Percentiles rank a stretch among this genome's conserved stretches.
Evolutionary conservation across 2,888 invertebrate species (phyloP).

Genomic region (Leptarthrus brevirostris): DNA sequence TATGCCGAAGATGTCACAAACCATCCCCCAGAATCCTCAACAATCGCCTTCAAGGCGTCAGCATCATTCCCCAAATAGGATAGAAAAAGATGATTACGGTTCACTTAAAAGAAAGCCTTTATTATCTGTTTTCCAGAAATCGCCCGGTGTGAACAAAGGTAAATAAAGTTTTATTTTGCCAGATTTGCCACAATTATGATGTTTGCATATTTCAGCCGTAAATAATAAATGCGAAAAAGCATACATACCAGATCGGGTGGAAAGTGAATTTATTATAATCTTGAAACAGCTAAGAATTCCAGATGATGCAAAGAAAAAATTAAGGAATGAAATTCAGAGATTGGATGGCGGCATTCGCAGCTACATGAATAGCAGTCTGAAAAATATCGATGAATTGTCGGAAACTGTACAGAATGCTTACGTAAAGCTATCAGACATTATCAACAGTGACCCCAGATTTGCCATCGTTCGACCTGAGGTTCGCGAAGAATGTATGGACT

Average conservation of each 20-base stretch:
- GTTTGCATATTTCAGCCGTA: conserved; percentile 3
- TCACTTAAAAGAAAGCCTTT: conserved; percentile 62
- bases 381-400: conserved; percentile 83
- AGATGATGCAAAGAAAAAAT: conserved; percentile 64
- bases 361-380: conserved; percentile 60
- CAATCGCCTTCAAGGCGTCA: conserved; percentile 36
- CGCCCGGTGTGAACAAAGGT: conserved; percentile 55
- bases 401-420: conserved; percentile 93
- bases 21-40: conserved; percentile 17
- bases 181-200: no score
- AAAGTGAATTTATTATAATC: conserved; percentile 62
- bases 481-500: conserved; percentile 87
- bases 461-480: conserved; percentile 70
- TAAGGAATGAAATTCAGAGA: conserved; percentile 64
- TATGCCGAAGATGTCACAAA: conserved; percentile 45
- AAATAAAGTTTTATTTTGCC: neutral
- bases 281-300: conserved; percentile 64
- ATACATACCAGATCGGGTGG: conserved; percentile 62
- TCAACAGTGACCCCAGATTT: conserved; percentile 63
- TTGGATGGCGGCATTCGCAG: conserved; percentile 63
- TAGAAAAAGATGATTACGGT: conserved; percentile 51
- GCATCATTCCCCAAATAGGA: conserved; percentile 44
- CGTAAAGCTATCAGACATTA: conserved; percentile 62
- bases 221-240: conserved; percentile 6
- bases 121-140: conserved; percentile 64